Evolutionary conservation across 2,113 vertebrate genomes (phyloP).

Genomic region (Centropus bengalensis): DNA sequence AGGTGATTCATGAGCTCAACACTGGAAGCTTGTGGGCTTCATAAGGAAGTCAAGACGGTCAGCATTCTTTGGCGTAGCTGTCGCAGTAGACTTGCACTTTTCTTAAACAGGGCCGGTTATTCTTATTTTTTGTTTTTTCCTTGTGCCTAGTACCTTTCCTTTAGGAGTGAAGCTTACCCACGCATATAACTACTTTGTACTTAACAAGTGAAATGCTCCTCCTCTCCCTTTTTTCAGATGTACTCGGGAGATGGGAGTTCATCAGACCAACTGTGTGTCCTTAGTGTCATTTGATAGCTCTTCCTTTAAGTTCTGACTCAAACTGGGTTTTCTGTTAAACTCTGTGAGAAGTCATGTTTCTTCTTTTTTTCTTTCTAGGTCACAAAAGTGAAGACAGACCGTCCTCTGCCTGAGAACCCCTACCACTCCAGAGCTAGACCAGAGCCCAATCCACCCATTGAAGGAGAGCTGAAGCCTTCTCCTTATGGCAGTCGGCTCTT

Average conservation of each 20-base stretch:
- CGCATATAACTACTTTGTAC: background rate
- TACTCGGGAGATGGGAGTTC: background rate
- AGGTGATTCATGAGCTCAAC: fast-evolving
- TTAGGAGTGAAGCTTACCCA: background rate
- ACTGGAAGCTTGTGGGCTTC: background rate
- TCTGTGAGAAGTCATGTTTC: background rate
- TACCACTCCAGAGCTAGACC: conserved; percentile 90
- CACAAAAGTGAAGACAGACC: conserved; percentile 92
- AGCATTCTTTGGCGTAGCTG: background rate
- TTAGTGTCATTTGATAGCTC: background rate
- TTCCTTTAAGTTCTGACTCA: background rate
- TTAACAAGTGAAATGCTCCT: background rate
- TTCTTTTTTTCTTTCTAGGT: conserved; percentile 77
- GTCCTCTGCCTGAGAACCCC: conserved; percentile 88
- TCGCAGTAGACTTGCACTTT: background rate
- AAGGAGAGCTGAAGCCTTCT: conserved; percentile 88
- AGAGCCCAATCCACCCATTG: conserved; percentile 80
- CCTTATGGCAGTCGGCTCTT: conserved; percentile 86
- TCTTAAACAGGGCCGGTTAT: background rate
- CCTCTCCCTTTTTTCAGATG: background rate
- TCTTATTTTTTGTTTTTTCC: background rate
- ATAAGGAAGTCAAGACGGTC: background rate
- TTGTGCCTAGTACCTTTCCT: background rate
- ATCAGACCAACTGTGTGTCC: background rate
- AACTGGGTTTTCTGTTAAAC: background rate